Percentiles rank a stretch among this genome's conserved stretches.
Evolutionary conservation across 1,140 invertebrate species (phyloP).

Genomic region (Chironomus tepperi): DNA sequence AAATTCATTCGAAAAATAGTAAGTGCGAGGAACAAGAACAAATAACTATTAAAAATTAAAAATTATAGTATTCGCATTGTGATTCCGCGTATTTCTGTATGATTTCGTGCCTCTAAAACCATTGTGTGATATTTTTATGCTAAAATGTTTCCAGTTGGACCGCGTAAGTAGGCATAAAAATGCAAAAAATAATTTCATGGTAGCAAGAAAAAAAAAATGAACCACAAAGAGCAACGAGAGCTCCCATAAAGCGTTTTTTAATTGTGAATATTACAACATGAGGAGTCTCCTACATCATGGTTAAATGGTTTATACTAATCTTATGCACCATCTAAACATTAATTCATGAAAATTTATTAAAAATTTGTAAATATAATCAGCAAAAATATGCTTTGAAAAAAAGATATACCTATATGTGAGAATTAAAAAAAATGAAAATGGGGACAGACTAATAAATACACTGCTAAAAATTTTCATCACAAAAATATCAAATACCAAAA

Average conservation of each 20-base stretch:
- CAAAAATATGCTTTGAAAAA: constrained; percentile 7
- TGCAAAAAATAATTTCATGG: background rate
- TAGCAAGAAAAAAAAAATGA: background rate
- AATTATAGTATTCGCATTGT: constrained; percentile 2
- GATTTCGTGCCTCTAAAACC: constrained; percentile 19
- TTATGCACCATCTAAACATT: background rate
- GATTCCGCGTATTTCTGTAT: constrained; percentile 19
- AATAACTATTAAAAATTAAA: background rate
- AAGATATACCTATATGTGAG: too few relatives aligned
- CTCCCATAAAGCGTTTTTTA: background rate
- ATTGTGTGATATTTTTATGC: constrained; percentile 24
- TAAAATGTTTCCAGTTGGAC: constrained; percentile 47
- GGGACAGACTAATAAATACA: constrained; percentile 14
- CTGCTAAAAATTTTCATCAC: constrained; percentile 8
- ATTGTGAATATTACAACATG: background rate
- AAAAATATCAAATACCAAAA: background rate
- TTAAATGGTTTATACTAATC: constrained; percentile 19
- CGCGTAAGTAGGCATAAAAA: constrained; percentile 42
- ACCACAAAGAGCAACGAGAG: background rate
- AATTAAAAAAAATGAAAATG: constrained; percentile 18
- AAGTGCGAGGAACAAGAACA: constrained; percentile 5
- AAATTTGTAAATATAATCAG: constrained; percentile 19
- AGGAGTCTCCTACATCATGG: background rate
- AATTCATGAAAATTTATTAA: constrained; percentile 11
- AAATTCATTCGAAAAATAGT: background rate